Base-by-base conservation (phyloP, 2,888 invertebrate genomes). In the Xanthia togata region DNA sequence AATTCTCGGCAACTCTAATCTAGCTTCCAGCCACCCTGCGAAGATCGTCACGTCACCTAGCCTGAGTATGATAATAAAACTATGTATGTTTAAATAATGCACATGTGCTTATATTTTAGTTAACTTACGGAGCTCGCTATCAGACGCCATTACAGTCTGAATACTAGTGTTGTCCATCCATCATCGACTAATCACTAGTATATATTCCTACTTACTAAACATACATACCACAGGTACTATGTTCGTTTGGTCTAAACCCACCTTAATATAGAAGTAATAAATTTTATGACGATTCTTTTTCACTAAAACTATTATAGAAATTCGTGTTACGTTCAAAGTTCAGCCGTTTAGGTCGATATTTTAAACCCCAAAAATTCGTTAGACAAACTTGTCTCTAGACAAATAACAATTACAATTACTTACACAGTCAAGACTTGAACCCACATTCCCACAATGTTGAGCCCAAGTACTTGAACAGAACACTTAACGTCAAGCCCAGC, bases 401-500 rank as follows among this genome's bases (percentile, higher is more conserved):
- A 57, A 57, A 82, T 76, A 81, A 76, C 76, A 55, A 63, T 68
- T 79, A 76, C 53, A 77, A 82, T 76, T 73, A 55, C 64, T 73
- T 47, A 72, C 50, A 70, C 35, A 70, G 62, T 4, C 23, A 65
- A n/a, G 53, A 62, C 62, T 53, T 59, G 23, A 63, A 68, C 12
- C 73, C 41, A 63, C 80, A 70, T 59, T 55, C 50, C 73, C 62
- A 70, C 70, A 73, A 79, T 67, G 75, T 73, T 83, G 70, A 72
- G 73, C 74, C 74, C 67, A 35, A 67, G 62, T 70, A 73, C 70
- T 84, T 79, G 65, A 71, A 81, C 68, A 62, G n/a, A 67, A 76
- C 76, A 76, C 70, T 86, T 85, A 77, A 83, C 78, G 78, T 78
- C 70, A 73, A 71, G n/a, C 78, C 70, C 57, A 70, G 74, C 78